Base-by-base conservation (phyloP, 2,797 vertebrate species). In the Buceros bicornis region DNA sequence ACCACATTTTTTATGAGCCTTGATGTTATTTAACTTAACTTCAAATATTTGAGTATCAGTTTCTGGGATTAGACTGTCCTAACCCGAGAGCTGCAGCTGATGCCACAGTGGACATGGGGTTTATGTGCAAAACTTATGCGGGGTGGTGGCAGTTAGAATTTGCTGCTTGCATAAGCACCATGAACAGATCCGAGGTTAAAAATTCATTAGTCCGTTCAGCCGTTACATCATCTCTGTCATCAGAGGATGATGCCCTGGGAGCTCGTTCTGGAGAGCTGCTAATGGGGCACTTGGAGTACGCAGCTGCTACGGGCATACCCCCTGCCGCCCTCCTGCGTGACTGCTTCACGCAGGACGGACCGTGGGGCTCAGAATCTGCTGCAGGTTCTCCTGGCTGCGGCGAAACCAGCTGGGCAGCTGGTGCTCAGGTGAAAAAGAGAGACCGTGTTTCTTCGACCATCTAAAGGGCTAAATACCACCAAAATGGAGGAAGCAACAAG, bases 91-190 rank as follows among this genome's bases (percentile, higher is more conserved):
- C 81, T 22, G 48, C 5, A 5, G 45, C 18, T 4, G 16, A 22
- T 67, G 37, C 16, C 65, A 3, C 51, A 3, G 26, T 2, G 31
- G 54, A 25, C 7, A 1, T 6, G 25, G 17, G 7, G 7, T 21
- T 57, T 56, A 18, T 1, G 13, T 20, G 31, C 7, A 9, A 51
- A 56, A 4, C 31, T 48, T 26, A 3, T 4, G 1, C 1, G 1
- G 53, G 18, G 10, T 33, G 15, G 29, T 11, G 33, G 6, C 6
- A 17, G 10, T 22, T 21, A 5, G 65, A 45, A 47, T 66, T 62
- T 25, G 48, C 69, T 60, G 48, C 73, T 48, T 26, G 69, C 45
- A 3, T 12, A 40, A 45, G 13, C 20, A 4, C 7, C 0, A 18
- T 60, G 58, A 33, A 57, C 73, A 84, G 53, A 77, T 35, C 22